Percentiles rank a stretch among this genome's conserved stretches.
Conservation (phyloP, 2,888 invertebrate genomes). For the Zele albiditarsus region DNA sequence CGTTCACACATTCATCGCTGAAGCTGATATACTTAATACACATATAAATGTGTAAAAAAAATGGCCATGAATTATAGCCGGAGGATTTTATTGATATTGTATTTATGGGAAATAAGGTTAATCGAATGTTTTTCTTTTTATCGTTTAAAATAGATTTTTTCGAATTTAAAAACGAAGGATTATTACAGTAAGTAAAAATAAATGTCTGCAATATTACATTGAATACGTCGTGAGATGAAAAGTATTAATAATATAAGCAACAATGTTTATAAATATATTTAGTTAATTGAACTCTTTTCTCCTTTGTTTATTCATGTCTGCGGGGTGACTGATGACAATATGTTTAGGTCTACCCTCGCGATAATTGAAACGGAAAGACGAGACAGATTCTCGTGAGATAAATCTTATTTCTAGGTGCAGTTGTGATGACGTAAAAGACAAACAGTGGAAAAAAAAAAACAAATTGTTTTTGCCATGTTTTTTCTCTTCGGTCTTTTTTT, state of each 20-base stretch:
- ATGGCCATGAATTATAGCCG: neutral
- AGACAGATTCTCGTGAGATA: constrained; percentile 1
- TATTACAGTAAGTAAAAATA: neutral
- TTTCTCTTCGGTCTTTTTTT: neutral
- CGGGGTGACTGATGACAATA: constrained; percentile 11
- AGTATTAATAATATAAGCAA: neutral
- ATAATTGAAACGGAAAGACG: constrained; percentile 28
- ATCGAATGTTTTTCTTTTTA: neutral
- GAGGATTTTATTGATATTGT: neutral
- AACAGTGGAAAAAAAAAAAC: constrained; percentile 2
- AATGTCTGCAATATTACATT: neutral
- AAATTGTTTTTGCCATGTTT: neutral
- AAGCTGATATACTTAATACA: neutral
- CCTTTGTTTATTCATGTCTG: constrained; percentile 15
- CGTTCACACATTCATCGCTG: neutral
- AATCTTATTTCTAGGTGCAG: constrained; percentile 22
- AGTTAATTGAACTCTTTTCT: constrained; percentile 10
- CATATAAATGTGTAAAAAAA: neutral
- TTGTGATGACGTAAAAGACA: constrained; percentile 25
- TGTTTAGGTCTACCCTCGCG: constrained; percentile 15
- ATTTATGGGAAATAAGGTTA: constrained; percentile 22
- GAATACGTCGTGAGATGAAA: neutral
- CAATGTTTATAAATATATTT: neutral
- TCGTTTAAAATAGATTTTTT: neutral
- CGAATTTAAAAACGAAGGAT: neutral